Evolutionary conservation across 2,888 invertebrate species (phyloP).

Genomic region (Leptogaster cylindrica): DNA sequence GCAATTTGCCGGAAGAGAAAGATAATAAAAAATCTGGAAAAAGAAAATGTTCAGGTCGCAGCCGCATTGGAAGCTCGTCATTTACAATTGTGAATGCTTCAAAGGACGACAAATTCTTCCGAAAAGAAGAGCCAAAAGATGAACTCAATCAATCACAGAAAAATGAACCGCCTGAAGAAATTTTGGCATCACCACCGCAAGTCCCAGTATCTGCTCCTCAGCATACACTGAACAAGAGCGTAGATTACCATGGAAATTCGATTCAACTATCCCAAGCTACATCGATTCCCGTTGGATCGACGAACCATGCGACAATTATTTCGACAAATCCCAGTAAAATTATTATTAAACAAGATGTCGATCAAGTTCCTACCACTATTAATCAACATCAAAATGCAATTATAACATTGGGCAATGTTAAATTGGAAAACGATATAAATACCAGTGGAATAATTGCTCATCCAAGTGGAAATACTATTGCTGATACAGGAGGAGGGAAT

Average conservation of each 20-base stretch:
- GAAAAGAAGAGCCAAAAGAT: slow-evolving; percentile 49
- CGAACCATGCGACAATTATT: slow-evolving; percentile 13
- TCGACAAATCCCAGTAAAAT: slow-evolving; percentile 24
- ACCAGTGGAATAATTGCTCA: slow-evolving; percentile 40
- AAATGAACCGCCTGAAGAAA: slow-evolving; percentile 52
- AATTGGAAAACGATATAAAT: slow-evolving; percentile 55
- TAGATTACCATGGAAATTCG: neutral
- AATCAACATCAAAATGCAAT: slow-evolving; percentile 53
- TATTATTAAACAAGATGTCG: slow-evolving; percentile 24
- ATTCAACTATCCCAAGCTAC: slow-evolving; percentile 38
- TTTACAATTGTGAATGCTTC: slow-evolving; percentile 45
- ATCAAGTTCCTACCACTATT: slow-evolving; percentile 53
- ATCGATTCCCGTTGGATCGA: slow-evolving; percentile 1
- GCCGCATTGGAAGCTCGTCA: slow-evolving; percentile 35
- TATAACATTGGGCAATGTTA: slow-evolving; percentile 57
- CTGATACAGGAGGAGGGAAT: slow-evolving; percentile 46
- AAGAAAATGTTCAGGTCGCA: slow-evolving; percentile 45
- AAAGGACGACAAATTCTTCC: slow-evolving; percentile 56
- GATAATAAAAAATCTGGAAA: slow-evolving; percentile 37
- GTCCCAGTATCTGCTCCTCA: slow-evolving; percentile 42
- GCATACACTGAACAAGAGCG: neutral
- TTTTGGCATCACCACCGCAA: slow-evolving; percentile 48
- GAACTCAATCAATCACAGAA: slow-evolving; percentile 48
- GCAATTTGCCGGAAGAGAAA: slow-evolving; percentile 41
- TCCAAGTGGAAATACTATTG: slow-evolving; percentile 45